Percentiles rank a stretch among this genome's conserved stretches.
Evolutionary conservation across 2,888 invertebrate species (phyloP).

Genomic region (Pseudococcus viburni): DNA sequence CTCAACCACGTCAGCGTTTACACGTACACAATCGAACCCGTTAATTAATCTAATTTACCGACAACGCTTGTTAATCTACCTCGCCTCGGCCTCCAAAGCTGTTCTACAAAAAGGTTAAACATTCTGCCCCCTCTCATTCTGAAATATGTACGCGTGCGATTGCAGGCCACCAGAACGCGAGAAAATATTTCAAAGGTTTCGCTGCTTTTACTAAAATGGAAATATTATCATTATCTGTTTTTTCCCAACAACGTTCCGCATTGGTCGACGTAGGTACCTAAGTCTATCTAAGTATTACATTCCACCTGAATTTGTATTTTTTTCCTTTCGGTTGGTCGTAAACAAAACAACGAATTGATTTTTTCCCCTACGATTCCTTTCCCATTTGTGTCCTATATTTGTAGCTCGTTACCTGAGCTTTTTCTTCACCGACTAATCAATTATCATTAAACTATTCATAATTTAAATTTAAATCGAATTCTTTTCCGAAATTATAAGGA

Average conservation of each 20-base stretch:
- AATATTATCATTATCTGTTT: constrained; percentile 38
- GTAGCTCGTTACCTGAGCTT: background rate
- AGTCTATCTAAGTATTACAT: background rate
- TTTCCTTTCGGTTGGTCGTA: background rate
- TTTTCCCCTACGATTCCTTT: background rate
- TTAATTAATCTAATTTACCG: constrained; percentile 40
- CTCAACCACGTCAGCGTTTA: constrained; percentile 22
- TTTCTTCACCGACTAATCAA: background rate
- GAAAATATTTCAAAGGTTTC: constrained; percentile 34
- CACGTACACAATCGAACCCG: background rate
- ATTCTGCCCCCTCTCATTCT: background rate
- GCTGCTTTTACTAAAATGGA: background rate
- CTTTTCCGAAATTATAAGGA: background rate
- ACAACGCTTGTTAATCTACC: background rate
- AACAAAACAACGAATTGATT: constrained; percentile 11
- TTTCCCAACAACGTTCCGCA: background rate
- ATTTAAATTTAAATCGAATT: background rate
- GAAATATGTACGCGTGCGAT: constrained; percentile 11
- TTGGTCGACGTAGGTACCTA: background rate
- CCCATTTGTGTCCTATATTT: background rate
- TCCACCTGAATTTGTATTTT: background rate
- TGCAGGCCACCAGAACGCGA: background rate
- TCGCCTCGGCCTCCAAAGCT: background rate
- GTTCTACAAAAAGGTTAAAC: constrained; percentile 10
- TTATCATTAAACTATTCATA: no score